Evolutionary conservation across 2,888 invertebrate species (phyloP), one percentile per base, ranked within the genome.

Genomic region (Scrobipalpa atriplicella): DNA sequence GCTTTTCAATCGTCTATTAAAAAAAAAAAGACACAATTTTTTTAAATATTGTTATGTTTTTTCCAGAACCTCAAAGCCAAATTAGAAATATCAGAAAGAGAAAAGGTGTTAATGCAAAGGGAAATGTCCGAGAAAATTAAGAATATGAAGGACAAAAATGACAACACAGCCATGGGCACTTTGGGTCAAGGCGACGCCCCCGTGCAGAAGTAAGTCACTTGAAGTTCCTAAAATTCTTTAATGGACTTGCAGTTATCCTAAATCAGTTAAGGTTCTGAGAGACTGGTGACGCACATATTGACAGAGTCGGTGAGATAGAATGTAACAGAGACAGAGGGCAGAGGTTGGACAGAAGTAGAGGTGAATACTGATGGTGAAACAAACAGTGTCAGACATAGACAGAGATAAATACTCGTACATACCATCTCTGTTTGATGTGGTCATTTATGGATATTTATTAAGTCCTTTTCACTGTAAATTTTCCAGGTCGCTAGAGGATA

Each of bases 11-110:
- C 29, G 58, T n/a, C 29, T 19, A 11, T 16, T 38, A 5, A 51
- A 29, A 18, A 13, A 29, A 58, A 18, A 43, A 43, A 43, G 3
- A 3, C 3, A n/a, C 8, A 38, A 52, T 21, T 52, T 18, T 29
- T 18, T 18, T 54, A 21, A 54, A 10, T 54, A 29, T 29, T 56
- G 7, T 62, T 63, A 64, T 65, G n/a, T 69, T 62, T 18, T 66
- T 84, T 89, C 68, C 78, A 92, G 92, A 86, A 72, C 73, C 80
- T 86, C 66, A 89, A 84, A 80, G 84, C 82, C 62, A 90, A 87
- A 84, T 71, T 80, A 65, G 90, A 92, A 77, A 79, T 91, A 72
- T 78, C 84, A 0, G 89, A 92, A 74, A 80, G 89, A 67, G 91
- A 92, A 72, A 92, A 89, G 72, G 56, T 79, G 43, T 70, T 87